Evolutionary conservation across 1,140 invertebrate species (phyloP).

Genomic region (Physella acuta): DNA sequence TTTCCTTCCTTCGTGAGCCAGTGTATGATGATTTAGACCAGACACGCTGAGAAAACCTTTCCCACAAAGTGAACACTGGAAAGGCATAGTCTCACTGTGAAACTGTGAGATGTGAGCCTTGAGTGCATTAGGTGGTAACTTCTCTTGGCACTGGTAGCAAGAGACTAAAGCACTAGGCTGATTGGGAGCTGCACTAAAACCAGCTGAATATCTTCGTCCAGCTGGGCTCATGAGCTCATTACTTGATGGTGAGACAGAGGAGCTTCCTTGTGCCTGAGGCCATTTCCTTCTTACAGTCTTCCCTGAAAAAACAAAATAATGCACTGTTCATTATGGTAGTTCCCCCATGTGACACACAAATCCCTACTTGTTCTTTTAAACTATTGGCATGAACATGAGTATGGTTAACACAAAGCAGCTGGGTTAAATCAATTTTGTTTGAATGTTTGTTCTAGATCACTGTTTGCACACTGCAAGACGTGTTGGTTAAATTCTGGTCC

Average conservation of each 20-base stretch:
- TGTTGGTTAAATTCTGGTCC: conserved; percentile 9
- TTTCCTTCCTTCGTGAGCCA: conserved; percentile 20
- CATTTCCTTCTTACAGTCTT: not conserved
- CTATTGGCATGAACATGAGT: not conserved
- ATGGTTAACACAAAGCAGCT: not conserved
- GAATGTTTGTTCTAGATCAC: not conserved
- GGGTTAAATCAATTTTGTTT: not conserved
- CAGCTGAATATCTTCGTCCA: no score
- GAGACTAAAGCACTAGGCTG: no score
- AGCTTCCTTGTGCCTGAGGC: no score
- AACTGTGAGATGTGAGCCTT: conserved; percentile 11
- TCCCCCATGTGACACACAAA: not conserved
- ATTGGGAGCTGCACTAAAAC: no score
- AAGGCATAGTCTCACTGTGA: conserved; percentile 14
- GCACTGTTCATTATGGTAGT: not conserved
- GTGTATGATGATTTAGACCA: conserved; percentile 12
- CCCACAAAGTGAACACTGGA: conserved; percentile 2
- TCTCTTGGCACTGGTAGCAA: conserved; percentile 8
- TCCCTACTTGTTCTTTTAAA: not conserved
- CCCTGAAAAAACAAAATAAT: conserved; percentile 4
- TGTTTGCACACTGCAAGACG: not conserved
- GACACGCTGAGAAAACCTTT: conserved; percentile 17
- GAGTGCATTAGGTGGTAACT: not conserved
- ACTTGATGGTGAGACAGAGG: no score
- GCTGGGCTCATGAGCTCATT: no score